Evolutionary conservation across 2,797 vertebrate species (phyloP).

Genomic region (Hypotaenidia philippensis): DNA sequence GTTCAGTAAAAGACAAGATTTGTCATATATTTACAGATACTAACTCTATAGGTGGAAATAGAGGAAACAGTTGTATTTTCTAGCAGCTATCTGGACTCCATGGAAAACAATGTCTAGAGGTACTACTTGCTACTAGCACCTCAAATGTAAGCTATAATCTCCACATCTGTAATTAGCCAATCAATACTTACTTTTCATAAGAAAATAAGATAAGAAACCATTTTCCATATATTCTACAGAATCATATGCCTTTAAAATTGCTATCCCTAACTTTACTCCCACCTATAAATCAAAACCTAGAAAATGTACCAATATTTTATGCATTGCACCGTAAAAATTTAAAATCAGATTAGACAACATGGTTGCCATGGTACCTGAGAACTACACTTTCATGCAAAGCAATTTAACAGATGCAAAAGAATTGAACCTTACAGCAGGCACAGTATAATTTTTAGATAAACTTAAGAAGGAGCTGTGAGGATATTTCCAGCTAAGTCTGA

Average conservation of each 20-base stretch:
- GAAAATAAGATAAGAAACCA: not conserved
- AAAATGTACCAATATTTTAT: slow-evolving; percentile 50
- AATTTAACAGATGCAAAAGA: slow-evolving; percentile 66
- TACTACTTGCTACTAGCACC: not conserved
- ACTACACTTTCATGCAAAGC: slow-evolving; percentile 75
- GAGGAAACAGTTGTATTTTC: not conserved
- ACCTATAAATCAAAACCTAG: slow-evolving; percentile 46
- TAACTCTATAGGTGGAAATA: not conserved
- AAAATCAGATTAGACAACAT: slow-evolving; percentile 70
- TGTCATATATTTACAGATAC: not conserved
- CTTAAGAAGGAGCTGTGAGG: slow-evolving; percentile 30
- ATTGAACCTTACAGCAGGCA: slow-evolving; percentile 47
- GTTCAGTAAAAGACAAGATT: not conserved
- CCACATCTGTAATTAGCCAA: slow-evolving; percentile 9
- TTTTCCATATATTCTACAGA: not conserved
- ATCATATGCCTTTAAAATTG: slow-evolving; percentile 22
- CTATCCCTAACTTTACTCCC: slow-evolving; percentile 21
- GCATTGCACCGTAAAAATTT: slow-evolving; percentile 46
- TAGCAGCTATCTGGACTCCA: not conserved
- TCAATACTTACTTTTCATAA: not conserved
- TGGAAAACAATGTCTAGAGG: not conserved
- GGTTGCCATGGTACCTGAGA: slow-evolving; percentile 73
- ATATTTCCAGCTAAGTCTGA: not conserved
- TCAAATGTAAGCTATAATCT: slow-evolving; percentile 11
- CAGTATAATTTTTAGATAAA: slow-evolving; percentile 50